Evolutionary conservation across 2,113 vertebrate genomes (phyloP), one percentile per base, ranked within the genome.

Genomic region (Gopherus evgoodei): DNA sequence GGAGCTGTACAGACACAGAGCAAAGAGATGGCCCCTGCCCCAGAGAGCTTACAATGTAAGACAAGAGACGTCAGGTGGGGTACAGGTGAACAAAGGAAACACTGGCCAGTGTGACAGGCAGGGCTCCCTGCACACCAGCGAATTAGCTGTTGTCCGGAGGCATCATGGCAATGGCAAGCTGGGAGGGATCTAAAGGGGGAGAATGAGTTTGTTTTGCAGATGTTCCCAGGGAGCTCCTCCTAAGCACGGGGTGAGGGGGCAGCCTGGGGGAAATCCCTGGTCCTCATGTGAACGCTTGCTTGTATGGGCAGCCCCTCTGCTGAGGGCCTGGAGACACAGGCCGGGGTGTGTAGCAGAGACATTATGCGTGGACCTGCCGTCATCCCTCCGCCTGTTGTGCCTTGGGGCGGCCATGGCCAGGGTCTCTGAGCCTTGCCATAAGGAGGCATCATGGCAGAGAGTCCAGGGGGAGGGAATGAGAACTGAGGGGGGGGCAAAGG

Each of bases 21-120:
- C 59, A 62, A 62, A 62, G 62, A 31, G 25, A 17, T 4, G 31
- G 65, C 65, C n/a, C 19, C n/a, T 72, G n/a, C 65, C 65, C 65
- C n/a, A 38, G 65, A 22, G n/a, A 38, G 65, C 19, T 22, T 38
- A 38, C 65, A 72, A 10, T 72, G 65, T 21, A 5, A 72, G 65
- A 10, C 19, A 5, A n/a, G n/a, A 2, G 29, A 10, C 2, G 1
- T 17, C 62, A n/a, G 65, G 8, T n/a, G n/a, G 21, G 65, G 19
- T 11, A 21, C 19, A 38, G 9, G 12, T 6, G 29, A 62, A 38
- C 35, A 5, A 17, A 72, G 65, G 19, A 38, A 21, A n/a, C 31
- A 35, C 4, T 19, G 35, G 35, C 31, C 14, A 10, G n/a, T 5
- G 17, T 38, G 65, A n/a, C 65, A 21, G 35, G 65, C 65, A 19